Conservation (phyloP, 2,888 invertebrate genomes). For the Oscheius onirici region DNA sequence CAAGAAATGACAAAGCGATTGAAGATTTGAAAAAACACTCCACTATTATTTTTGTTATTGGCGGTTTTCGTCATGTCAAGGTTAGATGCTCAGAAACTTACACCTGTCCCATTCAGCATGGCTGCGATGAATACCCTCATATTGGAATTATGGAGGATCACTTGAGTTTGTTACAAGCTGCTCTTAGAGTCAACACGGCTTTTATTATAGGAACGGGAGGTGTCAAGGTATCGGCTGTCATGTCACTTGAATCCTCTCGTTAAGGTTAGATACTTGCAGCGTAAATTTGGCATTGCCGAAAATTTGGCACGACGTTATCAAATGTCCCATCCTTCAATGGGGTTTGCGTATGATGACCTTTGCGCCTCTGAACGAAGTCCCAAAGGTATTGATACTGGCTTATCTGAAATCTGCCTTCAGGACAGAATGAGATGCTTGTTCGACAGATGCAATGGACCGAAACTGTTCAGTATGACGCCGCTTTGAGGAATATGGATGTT, state of each 20-base stretch:
- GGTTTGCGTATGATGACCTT: slow-evolving; percentile 23
- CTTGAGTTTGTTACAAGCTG: slow-evolving; percentile 14
- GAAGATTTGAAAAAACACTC: slow-evolving; percentile 21
- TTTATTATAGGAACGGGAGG: slow-evolving; percentile 32
- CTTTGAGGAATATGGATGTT: slow-evolving; percentile 30
- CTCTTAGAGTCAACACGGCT: slow-evolving; percentile 14
- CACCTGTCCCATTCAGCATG: not conserved
- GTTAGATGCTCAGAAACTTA: not conserved
- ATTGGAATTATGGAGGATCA: slow-evolving; percentile 6
- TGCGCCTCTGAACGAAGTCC: slow-evolving; percentile 27
- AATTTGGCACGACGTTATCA: slow-evolving; percentile 22
- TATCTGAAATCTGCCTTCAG: slow-evolving; percentile 5
- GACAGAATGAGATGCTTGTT: slow-evolving; percentile 29
- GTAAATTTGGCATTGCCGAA: slow-evolving; percentile 22
- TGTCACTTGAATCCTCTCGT: not conserved
- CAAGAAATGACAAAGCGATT: slow-evolving; percentile 16
- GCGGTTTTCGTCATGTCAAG: slow-evolving; percentile 11
- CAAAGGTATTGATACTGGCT: slow-evolving; percentile 20
- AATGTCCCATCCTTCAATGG: slow-evolving; percentile 33
- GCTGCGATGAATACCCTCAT: slow-evolving; percentile 27
- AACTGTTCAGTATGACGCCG: not conserved
- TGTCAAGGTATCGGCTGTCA: slow-evolving; percentile 20
- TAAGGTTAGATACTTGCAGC: slow-evolving; percentile 30
- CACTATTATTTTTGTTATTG: slow-evolving; percentile 24
- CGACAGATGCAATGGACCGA: slow-evolving; percentile 28